Evolutionary conservation across 2,797 vertebrate species (phyloP).

Genomic region (Propithecus deckenii): DNA sequence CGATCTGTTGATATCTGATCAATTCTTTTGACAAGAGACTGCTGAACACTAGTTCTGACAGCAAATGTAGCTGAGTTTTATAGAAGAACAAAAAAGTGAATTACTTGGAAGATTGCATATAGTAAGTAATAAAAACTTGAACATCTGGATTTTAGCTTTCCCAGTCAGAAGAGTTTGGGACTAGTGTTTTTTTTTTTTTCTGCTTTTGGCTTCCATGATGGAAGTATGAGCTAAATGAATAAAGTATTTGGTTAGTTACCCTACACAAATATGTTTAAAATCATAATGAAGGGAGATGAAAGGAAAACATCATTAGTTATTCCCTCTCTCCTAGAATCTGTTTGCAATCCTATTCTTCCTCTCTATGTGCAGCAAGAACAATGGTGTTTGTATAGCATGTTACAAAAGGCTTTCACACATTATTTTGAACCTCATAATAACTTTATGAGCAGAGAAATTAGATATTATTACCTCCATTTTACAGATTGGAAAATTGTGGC

Average conservation of each 20-base stretch:
- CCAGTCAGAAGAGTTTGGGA: conserved; percentile 59
- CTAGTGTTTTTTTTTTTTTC: background rate
- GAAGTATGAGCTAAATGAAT: conserved; percentile 70
- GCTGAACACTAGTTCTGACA: conserved; percentile 70
- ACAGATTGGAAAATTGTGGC: background rate
- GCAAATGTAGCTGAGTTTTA: conserved; percentile 65
- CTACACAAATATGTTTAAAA: conserved; percentile 55
- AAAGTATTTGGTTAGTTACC: conserved; percentile 60
- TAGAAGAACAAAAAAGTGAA: conserved; percentile 68
- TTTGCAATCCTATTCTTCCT: background rate
- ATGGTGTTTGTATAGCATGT: background rate
- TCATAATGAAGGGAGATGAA: background rate
- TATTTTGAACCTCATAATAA: background rate
- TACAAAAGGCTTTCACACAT: background rate
- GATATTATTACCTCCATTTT: background rate
- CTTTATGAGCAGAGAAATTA: background rate
- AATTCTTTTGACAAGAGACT: conserved; percentile 69
- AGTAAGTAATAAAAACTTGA: conserved; percentile 69
- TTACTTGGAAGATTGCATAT: conserved; percentile 70
- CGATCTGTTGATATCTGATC: conserved; percentile 70
- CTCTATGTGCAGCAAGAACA: background rate
- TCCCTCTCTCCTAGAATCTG: conserved; percentile 23
- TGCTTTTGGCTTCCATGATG: conserved; percentile 61
- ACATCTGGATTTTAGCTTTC: conserved; percentile 80
- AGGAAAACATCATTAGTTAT: background rate